phyloP scores from a whole-genome alignment of 2,797 vertebrate genomes.

The Lerista edwardsae region DNA sequence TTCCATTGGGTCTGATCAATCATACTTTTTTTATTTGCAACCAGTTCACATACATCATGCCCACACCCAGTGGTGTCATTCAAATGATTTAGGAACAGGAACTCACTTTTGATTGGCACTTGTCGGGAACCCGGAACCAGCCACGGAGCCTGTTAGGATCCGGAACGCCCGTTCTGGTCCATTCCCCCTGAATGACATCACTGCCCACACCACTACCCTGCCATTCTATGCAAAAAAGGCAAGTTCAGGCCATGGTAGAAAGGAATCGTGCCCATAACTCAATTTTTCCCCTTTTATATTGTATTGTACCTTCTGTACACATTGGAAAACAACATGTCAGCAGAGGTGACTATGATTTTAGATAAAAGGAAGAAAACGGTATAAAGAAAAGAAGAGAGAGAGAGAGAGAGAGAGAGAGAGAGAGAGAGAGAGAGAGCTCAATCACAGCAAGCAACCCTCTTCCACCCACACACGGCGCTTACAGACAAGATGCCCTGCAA shows the following conservation, averaged over 20 bases:
- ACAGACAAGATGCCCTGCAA: background rate
- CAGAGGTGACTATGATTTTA: slow-evolving; percentile 2
- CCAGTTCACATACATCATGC: background rate
- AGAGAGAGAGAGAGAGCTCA: background rate
- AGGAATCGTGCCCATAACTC: background rate
- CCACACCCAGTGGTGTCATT: no score
- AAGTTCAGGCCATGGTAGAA: background rate
- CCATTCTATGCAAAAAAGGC: no score
- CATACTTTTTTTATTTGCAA: background rate
- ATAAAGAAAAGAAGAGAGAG: no score
- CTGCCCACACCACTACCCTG: no score
- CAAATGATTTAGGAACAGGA: no score
- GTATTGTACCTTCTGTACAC: background rate
- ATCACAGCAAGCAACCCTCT: background rate
- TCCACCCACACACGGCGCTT: background rate
- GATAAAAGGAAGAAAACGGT: slow-evolving; percentile 6
- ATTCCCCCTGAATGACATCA: no score
- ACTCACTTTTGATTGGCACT: no score
- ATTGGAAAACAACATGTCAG: background rate
- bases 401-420: no score
- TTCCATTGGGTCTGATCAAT: background rate
- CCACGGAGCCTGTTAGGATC: no score
- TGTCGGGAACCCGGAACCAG: no score
- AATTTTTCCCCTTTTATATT: background rate
- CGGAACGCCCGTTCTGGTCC: no score